These are phyloP conservation scores for Tiliqua scincoides DNA, from an alignment of 2,113 vertebrate genomes.

Conservation along the genomic window DNA sequence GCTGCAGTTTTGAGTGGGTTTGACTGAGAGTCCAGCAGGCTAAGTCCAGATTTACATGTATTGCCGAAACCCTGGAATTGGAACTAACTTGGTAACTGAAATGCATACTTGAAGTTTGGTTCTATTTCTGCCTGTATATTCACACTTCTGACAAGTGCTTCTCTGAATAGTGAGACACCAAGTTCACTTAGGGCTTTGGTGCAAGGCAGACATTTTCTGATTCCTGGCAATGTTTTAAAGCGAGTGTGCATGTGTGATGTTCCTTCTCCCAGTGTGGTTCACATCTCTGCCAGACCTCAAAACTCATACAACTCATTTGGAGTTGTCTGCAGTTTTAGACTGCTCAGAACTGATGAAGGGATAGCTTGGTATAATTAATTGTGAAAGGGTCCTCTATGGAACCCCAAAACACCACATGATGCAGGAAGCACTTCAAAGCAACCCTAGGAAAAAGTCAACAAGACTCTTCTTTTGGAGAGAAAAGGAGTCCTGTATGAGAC, in stretches of 20 bases:
- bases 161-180: neutral
- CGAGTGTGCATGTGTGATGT: neutral
- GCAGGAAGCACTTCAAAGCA: neutral
- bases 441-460: slow-evolving; percentile 23
- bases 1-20: neutral
- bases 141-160: too few relatives aligned
- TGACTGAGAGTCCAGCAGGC: neutral
- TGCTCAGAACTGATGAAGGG: neutral
- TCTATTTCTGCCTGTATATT: neutral
- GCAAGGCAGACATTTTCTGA: slow-evolving; percentile 2
- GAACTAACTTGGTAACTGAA: neutral
- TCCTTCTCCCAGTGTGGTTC: neutral
- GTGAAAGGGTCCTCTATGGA: neutral
- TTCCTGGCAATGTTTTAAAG: neutral
- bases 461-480: too few relatives aligned
- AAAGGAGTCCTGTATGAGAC: neutral
- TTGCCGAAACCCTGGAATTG: neutral
- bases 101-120: neutral
- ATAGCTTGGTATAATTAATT: slow-evolving; percentile 11
- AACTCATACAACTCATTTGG: neutral
- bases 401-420: neutral
- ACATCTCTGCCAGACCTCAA: neutral
- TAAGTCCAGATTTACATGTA: neutral
- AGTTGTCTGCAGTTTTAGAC: neutral
- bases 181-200: neutral